phyloP scores from a whole-genome alignment of 2,888 invertebrate genomes.

The Norana najaformis region DNA sequence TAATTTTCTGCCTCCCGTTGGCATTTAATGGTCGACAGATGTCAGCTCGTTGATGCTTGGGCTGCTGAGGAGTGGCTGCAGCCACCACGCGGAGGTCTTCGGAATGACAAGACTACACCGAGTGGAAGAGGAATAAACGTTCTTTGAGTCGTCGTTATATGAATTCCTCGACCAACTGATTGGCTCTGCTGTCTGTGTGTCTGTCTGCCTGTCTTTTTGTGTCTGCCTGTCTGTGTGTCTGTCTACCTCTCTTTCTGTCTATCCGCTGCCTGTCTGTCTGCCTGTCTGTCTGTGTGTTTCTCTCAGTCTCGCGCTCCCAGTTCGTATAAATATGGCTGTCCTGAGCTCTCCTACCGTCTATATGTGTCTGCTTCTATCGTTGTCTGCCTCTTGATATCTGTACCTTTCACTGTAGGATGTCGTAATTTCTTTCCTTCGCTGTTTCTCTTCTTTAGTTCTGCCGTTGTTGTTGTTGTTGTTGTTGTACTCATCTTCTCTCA shows the following conservation, averaged over 20 bases:
- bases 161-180: background rate
- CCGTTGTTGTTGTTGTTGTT: too few relatives aligned
- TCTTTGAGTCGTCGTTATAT: background rate
- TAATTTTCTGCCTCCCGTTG: background rate
- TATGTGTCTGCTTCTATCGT: background rate
- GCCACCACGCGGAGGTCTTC: background rate
- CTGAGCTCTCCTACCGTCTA: background rate
- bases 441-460: too few relatives aligned
- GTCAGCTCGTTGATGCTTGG: too few relatives aligned
- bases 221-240: background rate
- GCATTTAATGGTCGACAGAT: background rate
- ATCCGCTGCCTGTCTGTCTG: background rate
- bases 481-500: background rate
- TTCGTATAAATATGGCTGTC: background rate
- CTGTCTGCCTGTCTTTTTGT: background rate
- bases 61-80: background rate
- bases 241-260: background rate
- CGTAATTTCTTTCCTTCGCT: too few relatives aligned
- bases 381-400: background rate
- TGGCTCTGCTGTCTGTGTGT: background rate
- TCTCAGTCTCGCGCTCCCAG: background rate
- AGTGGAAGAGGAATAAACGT: background rate
- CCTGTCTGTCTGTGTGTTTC: background rate
- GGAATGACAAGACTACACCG: background rate
- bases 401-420: background rate